phyloP scores from a whole-genome alignment of 2,113 vertebrate genomes.

The Sinocyclocheilus grahami region DNA sequence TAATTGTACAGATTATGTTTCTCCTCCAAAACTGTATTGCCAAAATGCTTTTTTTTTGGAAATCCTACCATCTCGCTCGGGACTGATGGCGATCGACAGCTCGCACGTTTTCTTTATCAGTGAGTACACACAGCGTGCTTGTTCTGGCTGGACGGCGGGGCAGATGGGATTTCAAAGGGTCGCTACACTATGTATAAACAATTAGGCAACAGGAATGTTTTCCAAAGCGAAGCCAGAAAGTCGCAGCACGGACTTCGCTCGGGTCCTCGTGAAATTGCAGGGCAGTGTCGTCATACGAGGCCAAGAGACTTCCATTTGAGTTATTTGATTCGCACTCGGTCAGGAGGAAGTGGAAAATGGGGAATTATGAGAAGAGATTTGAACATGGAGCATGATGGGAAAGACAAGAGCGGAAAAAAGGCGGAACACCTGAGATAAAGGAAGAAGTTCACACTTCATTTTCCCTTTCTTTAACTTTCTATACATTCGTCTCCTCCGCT shows the following conservation, averaged over 20 bases:
- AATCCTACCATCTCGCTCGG: slow-evolving; percentile 19
- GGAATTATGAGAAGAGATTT: slow-evolving; percentile 68
- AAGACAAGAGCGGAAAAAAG: slow-evolving; percentile 33
- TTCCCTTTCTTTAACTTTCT: slow-evolving; percentile 54
- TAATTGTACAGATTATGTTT: slow-evolving; percentile 81
- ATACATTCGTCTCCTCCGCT: slow-evolving; percentile 38
- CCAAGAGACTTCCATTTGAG: slow-evolving; percentile 58
- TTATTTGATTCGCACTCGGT: slow-evolving; percentile 60
- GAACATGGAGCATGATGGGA: slow-evolving; percentile 56
- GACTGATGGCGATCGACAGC: slow-evolving; percentile 63
- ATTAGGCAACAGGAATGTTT: slow-evolving; percentile 67
- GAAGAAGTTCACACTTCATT: slow-evolving; percentile 48
- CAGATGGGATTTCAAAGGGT: slow-evolving; percentile 68
- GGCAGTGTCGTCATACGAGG: slow-evolving; percentile 68
- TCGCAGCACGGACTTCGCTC: slow-evolving; percentile 48
- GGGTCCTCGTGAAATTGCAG: slow-evolving; percentile 60
- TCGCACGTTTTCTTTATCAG: slow-evolving; percentile 68
- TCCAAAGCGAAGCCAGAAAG: slow-evolving; percentile 61
- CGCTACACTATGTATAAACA: slow-evolving; percentile 60
- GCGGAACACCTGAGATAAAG: slow-evolving; percentile 58
- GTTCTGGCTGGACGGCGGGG: slow-evolving; percentile 64
- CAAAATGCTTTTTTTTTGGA: slow-evolving; percentile 55
- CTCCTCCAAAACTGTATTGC: slow-evolving; percentile 61
- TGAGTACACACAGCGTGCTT: slow-evolving; percentile 54
- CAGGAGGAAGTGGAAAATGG: slow-evolving; percentile 57